phyloP scores from a whole-genome alignment of 2,113 vertebrate genomes.

The Corythoichthys intestinalis region DNA sequence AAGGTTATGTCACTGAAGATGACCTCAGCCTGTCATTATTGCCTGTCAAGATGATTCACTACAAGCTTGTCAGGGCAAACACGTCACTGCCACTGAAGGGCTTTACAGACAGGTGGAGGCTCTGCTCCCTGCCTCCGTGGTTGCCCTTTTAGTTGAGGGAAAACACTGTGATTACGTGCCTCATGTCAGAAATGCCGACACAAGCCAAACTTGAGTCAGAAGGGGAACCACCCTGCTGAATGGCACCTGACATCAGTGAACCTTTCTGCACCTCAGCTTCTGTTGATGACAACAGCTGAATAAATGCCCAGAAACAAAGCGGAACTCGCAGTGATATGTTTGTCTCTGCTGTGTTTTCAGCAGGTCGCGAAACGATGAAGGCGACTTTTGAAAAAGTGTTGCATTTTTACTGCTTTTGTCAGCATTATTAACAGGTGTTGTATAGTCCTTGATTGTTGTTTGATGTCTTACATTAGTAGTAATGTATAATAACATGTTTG shows the following conservation, averaged over 20 bases:
- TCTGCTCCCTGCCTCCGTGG: conserved; percentile 26
- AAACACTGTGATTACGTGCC: conserved; percentile 56
- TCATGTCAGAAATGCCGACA: conserved; percentile 23
- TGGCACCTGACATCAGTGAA: conserved; percentile 27
- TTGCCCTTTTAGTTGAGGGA: conserved; percentile 41
- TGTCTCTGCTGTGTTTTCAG: conserved; percentile 1
- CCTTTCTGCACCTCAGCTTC: conserved; percentile 7
- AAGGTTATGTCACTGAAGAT: not conserved
- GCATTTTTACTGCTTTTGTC: not conserved
- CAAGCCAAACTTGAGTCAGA: conserved; percentile 36
- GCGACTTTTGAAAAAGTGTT: not conserved
- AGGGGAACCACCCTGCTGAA: conserved; percentile 20
- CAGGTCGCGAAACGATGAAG: conserved; percentile 2
- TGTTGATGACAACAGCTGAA: conserved; percentile 10
- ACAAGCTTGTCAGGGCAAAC: conserved; percentile 51
- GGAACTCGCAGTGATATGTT: not conserved
- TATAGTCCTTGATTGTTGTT: not conserved
- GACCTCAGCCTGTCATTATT: conserved; percentile 16
- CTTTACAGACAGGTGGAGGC: conserved; percentile 50
- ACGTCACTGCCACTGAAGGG: conserved; percentile 32
- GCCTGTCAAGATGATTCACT: conserved; percentile 10
- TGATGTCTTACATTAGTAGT: not conserved
- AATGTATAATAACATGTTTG: no score
- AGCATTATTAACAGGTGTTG: not conserved
- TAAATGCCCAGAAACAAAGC: conserved; percentile 12